Conservation (phyloP, 2,113 vertebrate genomes). For the Phasianus colchicus region DNA sequence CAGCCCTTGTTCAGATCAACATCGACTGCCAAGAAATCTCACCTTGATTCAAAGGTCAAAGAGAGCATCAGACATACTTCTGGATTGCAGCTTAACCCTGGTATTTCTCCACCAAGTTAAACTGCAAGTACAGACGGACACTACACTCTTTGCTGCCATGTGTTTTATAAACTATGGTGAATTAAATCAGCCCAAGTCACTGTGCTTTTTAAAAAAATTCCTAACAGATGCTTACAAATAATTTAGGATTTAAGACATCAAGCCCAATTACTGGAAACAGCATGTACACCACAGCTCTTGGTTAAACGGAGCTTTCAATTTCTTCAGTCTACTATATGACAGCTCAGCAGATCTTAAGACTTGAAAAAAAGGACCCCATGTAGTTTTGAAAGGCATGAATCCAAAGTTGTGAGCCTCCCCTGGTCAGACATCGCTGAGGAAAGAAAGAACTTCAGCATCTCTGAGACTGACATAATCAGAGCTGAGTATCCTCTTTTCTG, state of each 20-base stretch:
- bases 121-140: not conserved
- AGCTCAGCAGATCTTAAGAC: not conserved
- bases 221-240: not conserved
- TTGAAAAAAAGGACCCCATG: not conserved
- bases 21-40: not conserved
- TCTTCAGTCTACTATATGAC: not conserved
- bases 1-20: not conserved
- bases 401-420: not conserved
- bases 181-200: not conserved
- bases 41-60: not conserved
- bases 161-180: not conserved
- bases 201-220: not conserved
- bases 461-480: not conserved
- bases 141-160: fast-evolving
- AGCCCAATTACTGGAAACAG: not conserved
- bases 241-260: not conserved
- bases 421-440: not conserved
- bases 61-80: not conserved
- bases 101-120: not conserved
- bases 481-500: not conserved
- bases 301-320: not conserved
- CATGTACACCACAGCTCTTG: fast-evolving
- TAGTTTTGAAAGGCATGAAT: not conserved
- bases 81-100: not conserved
- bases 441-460: not conserved